Evolutionary conservation across 2,797 vertebrate genomes (phyloP).

Genomic region (Gobio occitaniae): DNA sequence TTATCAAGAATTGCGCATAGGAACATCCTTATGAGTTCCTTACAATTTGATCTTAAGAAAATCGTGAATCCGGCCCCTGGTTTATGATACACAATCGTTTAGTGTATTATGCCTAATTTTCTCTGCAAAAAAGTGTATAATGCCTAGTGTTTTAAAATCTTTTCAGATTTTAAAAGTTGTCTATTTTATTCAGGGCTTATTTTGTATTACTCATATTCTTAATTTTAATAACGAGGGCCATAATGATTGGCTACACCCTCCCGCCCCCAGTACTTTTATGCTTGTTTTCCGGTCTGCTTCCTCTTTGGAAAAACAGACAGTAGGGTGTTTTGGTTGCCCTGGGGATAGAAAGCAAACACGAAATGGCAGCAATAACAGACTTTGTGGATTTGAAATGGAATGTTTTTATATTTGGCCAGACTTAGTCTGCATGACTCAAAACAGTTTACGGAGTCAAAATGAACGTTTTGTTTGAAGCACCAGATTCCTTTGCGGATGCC

Average conservation of each 20-base stretch:
- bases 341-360: constrained; percentile 60
- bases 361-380: constrained; percentile 18
- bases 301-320: constrained; percentile 65
- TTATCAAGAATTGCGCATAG: not conserved
- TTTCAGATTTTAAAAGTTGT: not conserved
- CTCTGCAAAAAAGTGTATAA: not conserved
- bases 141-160: not conserved
- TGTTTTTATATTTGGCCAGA: constrained; percentile 20
- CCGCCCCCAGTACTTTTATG: constrained; percentile 49
- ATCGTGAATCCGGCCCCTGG: not conserved
- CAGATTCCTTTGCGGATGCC: not conserved
- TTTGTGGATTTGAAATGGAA: constrained; percentile 29
- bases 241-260: constrained; percentile 6
- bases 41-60: not conserved
- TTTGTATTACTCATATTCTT: not conserved
- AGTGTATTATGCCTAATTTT: not conserved
- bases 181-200: not conserved
- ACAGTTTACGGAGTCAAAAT: constrained; percentile 22
- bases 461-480: not conserved
- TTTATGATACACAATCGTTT: not conserved
- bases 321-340: constrained; percentile 49
- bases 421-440: not conserved
- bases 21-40: not conserved
- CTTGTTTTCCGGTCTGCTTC: constrained; percentile 66
- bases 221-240: not conserved